Percentiles rank a stretch among this genome's conserved stretches.
Evolutionary conservation across 2,888 invertebrate species (phyloP).

Genomic region (Micoletzkya japonica): DNA sequence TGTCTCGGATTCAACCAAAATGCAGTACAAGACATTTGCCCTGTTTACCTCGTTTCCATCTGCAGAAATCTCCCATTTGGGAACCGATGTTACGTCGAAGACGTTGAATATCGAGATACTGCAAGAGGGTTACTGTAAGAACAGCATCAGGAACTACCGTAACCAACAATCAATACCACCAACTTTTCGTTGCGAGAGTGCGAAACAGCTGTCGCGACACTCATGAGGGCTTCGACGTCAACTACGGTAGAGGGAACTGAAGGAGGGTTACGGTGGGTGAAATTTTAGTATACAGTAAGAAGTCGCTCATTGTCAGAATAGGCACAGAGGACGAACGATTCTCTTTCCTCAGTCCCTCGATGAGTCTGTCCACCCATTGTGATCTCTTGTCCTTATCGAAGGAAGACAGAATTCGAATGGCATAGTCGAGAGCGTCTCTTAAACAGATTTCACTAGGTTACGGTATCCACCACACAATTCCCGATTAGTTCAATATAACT

Average conservation of each 20-base stretch:
- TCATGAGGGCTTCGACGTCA: constrained; percentile 18
- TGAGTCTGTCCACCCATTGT: constrained; percentile 42
- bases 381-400: constrained; percentile 39
- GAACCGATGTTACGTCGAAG: constrained; percentile 39
- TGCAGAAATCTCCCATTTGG: constrained; percentile 12
- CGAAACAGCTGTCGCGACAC: constrained; percentile 23
- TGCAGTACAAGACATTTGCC: no score
- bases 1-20: no score
- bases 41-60: constrained; percentile 9
- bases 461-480: no score
- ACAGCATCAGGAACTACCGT: no score
- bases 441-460: no score
- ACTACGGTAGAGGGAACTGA: constrained; percentile 15
- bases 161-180: no score
- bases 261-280: no score
- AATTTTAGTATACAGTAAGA: no score
- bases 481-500: no score
- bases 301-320: background rate
- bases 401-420: constrained; percentile 34
- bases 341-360: constrained; percentile 46
- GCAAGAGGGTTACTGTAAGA: no score
- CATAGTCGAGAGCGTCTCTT: constrained; percentile 43
- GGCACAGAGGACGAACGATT: constrained; percentile 32
- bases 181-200: constrained; percentile 25
- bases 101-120: constrained; percentile 44